phyloP scores from a whole-genome alignment of 2,888 invertebrate genomes.

The Mythimna albipuncta region DNA sequence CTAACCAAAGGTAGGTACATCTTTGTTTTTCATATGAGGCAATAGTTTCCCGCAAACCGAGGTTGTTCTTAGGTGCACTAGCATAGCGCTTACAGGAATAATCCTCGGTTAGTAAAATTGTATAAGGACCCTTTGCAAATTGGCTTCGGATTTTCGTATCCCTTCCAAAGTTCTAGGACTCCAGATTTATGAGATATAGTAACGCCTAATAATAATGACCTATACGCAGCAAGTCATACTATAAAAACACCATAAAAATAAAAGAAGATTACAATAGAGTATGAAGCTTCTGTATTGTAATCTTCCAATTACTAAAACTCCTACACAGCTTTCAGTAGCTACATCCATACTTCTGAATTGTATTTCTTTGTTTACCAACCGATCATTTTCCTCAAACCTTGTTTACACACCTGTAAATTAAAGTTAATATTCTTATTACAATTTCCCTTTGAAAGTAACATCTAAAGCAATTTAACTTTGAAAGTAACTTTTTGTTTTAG shows the following conservation, averaged over 20 bases:
- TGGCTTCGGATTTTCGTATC: too few species aligned
- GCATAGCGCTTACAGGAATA: too few species aligned
- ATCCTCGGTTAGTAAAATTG: too few species aligned
- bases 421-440: not conserved
- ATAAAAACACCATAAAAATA: too few species aligned
- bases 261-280: too few species aligned
- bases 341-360: slow-evolving; percentile 73
- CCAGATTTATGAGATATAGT: too few species aligned
- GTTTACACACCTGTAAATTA: slow-evolving; percentile 89
- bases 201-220: slow-evolving; percentile 1
- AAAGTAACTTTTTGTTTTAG: slow-evolving; percentile 9
- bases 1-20: too few species aligned
- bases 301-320: slow-evolving; percentile 79
- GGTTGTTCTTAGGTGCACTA: too few species aligned
- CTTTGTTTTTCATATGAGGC: too few species aligned
- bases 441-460: not conserved
- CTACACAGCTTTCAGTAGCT: slow-evolving; percentile 89
- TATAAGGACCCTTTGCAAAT: too few species aligned
- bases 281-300: slow-evolving; percentile 50
- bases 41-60: too few species aligned
- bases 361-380: slow-evolving; percentile 92
- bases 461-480: slow-evolving; percentile 20
- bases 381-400: slow-evolving; percentile 91
- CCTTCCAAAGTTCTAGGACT: too few species aligned
- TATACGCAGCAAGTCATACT: slow-evolving; percentile 68